Conservation (phyloP, 2,888 invertebrate genomes). For the Pandemis cinnamomeana region DNA sequence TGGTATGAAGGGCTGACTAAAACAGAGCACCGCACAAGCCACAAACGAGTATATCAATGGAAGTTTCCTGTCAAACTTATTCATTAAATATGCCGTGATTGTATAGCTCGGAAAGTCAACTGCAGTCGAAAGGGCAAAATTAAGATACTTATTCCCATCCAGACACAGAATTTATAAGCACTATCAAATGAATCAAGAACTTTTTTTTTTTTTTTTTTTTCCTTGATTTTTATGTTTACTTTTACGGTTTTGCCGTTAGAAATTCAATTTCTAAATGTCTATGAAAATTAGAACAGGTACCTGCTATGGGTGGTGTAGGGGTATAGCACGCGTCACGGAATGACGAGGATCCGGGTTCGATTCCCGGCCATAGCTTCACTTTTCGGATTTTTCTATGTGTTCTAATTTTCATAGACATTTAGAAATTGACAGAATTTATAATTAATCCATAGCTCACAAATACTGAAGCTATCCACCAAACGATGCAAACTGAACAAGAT, state of each 20-base stretch:
- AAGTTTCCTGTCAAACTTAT: conserved; percentile 81
- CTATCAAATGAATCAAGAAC: too few relatives aligned
- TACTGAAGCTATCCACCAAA: conserved; percentile 86
- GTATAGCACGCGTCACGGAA: too few relatives aligned
- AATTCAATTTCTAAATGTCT: too few relatives aligned
- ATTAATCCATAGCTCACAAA: conserved; percentile 91
- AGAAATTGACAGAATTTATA: conserved; percentile 90
- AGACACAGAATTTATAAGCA: conserved; percentile 91
- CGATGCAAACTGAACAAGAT: conserved; percentile 68
- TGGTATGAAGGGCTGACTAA: conserved; percentile 85
- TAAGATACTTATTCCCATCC: conserved; percentile 90
- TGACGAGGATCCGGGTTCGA: too few relatives aligned
- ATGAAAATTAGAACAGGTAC: too few relatives aligned
- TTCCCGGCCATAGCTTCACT: too few relatives aligned
- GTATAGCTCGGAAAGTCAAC: conserved; percentile 85
- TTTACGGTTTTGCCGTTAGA: too few relatives aligned
- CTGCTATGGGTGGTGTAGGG: too few relatives aligned
- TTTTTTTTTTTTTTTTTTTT: too few relatives aligned
- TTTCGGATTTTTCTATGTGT: too few relatives aligned
- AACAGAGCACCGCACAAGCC: conserved; percentile 83
- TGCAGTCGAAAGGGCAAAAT: conserved; percentile 86
- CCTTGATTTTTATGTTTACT: too few relatives aligned
- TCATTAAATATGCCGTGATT: conserved; percentile 81
- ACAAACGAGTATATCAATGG: conserved; percentile 83
- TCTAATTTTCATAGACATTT: too few relatives aligned